Percentiles rank a stretch among this genome's conserved stretches.
Conservation (phyloP, 2,888 invertebrate genomes). For the Lucinisca nassula region DNA sequence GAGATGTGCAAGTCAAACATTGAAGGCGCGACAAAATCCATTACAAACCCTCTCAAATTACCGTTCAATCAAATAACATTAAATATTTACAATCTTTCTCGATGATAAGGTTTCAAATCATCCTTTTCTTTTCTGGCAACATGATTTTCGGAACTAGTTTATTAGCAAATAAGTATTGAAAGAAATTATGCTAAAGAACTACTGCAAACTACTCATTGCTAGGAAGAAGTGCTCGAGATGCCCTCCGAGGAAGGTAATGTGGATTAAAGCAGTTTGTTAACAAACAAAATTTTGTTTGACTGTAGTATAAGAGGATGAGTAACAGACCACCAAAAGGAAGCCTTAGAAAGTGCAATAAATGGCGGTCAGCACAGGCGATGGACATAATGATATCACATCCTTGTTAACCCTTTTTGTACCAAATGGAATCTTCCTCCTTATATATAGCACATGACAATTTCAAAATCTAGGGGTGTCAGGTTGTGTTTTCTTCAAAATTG, state of each 20-base stretch:
- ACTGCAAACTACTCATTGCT: neutral
- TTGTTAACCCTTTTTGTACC: too few relatives aligned
- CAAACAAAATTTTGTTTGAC: slow-evolving; percentile 1
- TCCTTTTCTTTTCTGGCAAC: neutral
- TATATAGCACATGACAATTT: too few relatives aligned
- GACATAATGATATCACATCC: too few relatives aligned
- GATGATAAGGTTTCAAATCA: slow-evolving; percentile 12
- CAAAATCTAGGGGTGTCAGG: too few relatives aligned
- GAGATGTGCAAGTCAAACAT: neutral
- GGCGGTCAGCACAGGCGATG: too few relatives aligned
- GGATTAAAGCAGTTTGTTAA: neutral
- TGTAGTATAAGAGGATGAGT: neutral
- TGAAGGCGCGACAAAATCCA: slow-evolving; percentile 58
- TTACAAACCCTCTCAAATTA: slow-evolving; percentile 63
- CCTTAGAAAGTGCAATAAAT: neutral
- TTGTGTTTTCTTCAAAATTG: too few relatives aligned
- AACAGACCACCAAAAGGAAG: neutral
- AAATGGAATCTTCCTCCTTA: too few relatives aligned
- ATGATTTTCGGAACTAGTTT: neutral
- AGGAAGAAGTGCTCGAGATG: neutral
- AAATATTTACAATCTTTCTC: slow-evolving; percentile 1
- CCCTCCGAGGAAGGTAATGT: neutral
- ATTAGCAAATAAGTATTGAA: slow-evolving; percentile 5
- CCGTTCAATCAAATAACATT: slow-evolving; percentile 2
- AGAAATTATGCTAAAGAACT: neutral